Percentiles rank a stretch among this genome's conserved stretches.
phyloP scores from a whole-genome alignment of 2,113 vertebrate genomes.

The Scopus umbretta region DNA sequence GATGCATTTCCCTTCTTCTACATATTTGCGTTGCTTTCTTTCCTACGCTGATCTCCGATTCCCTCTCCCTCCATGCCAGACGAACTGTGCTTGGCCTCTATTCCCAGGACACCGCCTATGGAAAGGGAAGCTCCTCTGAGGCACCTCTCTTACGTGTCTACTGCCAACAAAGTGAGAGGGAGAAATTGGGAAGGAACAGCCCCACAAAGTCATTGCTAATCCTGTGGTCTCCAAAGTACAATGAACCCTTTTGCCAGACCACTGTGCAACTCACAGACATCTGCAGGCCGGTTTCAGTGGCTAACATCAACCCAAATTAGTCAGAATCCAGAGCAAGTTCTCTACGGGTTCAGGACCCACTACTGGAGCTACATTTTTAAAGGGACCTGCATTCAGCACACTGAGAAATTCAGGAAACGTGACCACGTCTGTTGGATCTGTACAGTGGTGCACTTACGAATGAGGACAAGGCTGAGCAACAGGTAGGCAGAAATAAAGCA shows the following conservation, averaged over 20 bases:
- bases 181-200: neutral
- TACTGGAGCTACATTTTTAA: neutral
- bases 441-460: neutral
- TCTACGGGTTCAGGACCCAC: neutral
- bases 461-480: neutral
- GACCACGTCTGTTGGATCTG: neutral
- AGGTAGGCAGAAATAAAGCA: neutral
- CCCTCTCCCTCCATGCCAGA: accelerated
- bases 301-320: neutral
- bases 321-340: neutral
- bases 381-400: neutral
- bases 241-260: neutral
- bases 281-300: neutral
- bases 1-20: neutral
- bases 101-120: neutral
- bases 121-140: neutral
- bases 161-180: neutral
- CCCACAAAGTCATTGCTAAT: neutral
- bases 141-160: neutral
- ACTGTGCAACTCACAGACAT: too few relatives aligned
- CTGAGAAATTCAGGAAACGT: neutral
- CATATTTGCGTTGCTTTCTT: neutral
- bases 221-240: accelerated
- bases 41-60: neutral
- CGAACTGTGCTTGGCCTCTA: neutral